Conservation (phyloP, 2,888 invertebrate genomes). For the Standfussiana lucernea region DNA sequence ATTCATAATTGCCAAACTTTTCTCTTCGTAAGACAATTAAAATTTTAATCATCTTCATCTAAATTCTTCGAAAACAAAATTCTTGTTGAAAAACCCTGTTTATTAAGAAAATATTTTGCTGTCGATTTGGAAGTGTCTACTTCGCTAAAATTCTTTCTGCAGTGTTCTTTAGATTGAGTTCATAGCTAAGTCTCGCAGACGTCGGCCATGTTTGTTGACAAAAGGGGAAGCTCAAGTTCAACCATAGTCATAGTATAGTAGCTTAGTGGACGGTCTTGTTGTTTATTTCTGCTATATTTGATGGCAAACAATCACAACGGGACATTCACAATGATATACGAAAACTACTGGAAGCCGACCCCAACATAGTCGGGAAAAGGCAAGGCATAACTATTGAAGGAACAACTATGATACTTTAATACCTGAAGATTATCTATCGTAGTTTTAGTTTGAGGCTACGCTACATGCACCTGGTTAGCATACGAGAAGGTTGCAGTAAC, state of each 20-base stretch:
- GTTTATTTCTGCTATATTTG: background rate
- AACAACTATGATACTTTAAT: background rate
- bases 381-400: background rate
- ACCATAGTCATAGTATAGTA: background rate
- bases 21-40: too few species aligned
- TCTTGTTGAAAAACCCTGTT: too few species aligned
- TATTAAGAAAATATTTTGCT: background rate
- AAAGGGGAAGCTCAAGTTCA: background rate
- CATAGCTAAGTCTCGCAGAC: constrained; percentile 11
- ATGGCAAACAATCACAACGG: background rate
- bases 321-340: background rate
- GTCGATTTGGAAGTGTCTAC: background rate
- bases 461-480: background rate
- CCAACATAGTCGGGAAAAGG: too few species aligned
- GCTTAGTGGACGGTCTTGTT: background rate
- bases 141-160: background rate
- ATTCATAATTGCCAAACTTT: too few species aligned
- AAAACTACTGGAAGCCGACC: background rate
- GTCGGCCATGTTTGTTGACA: constrained; percentile 1
- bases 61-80: too few species aligned
- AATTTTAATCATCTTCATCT: too few species aligned
- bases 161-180: background rate
- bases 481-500: constrained; percentile 31
- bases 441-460: background rate
- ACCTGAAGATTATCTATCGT: background rate